Percentiles rank a stretch among this genome's conserved stretches.
Conservation (phyloP, 2,888 invertebrate genomes). For the Octonoba sinensis region DNA sequence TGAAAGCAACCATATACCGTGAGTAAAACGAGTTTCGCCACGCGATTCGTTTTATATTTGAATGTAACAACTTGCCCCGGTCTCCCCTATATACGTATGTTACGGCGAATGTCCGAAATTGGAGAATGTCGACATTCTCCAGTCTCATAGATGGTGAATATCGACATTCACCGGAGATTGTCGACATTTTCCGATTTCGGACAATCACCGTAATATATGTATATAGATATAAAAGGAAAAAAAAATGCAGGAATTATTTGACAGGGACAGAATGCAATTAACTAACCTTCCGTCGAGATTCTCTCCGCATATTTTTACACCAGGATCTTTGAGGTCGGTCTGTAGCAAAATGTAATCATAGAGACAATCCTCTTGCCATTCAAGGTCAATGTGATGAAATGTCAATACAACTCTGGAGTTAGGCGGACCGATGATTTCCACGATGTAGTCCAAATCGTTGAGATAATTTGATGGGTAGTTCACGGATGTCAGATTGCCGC, state of each 20-base stretch:
- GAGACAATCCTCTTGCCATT: conserved; percentile 82
- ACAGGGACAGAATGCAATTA: neutral
- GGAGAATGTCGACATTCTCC: too few relatives aligned
- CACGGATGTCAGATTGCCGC: conserved; percentile 80
- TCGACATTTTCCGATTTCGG: too few relatives aligned
- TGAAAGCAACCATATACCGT: too few relatives aligned
- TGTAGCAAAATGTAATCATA: conserved; percentile 83
- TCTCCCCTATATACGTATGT: too few relatives aligned
- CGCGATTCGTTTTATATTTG: too few relatives aligned
- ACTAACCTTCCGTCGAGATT: conserved; percentile 3
- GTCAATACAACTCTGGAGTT: conserved; percentile 79
- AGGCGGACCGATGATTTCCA: conserved; percentile 78
- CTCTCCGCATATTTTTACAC: conserved; percentile 43
- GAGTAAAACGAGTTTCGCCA: too few relatives aligned
- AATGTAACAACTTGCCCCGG: too few relatives aligned
- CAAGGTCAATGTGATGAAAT: conserved; percentile 77
- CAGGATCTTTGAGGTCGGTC: conserved; percentile 19
- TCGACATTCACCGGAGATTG: too few relatives aligned
- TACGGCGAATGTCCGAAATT: too few relatives aligned
- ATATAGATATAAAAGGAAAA: too few relatives aligned
- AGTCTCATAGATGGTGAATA: too few relatives aligned
- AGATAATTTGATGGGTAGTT: conserved; percentile 81
- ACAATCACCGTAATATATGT: too few relatives aligned
- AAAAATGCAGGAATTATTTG: neutral
- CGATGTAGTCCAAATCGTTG: conserved; percentile 80